Conservation (phyloP, 2,113 vertebrate species). For the Henicopernis longicauda region DNA sequence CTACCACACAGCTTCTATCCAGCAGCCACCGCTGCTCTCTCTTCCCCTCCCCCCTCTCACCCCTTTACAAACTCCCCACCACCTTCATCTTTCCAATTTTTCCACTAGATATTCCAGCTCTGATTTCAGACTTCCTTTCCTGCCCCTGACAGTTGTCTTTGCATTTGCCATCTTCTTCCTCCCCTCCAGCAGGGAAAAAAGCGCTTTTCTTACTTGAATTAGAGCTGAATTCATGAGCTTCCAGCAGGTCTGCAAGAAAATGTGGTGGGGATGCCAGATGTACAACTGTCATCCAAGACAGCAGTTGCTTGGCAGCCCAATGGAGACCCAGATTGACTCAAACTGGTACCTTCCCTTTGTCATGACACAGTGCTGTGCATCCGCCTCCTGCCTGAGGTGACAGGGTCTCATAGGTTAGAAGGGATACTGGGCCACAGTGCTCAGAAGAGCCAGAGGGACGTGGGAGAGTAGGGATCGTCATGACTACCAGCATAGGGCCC, state of each 20-base stretch:
- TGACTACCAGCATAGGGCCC: not conserved
- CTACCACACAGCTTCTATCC: not conserved
- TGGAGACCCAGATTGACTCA: not conserved
- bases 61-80: not conserved
- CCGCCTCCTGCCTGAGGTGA: not conserved
- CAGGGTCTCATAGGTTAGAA: not conserved
- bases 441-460: not conserved
- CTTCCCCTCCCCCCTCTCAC: too few relatives aligned
- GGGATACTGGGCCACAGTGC: not conserved
- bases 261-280: not conserved
- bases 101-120: not conserved
- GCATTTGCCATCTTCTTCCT: not conserved
- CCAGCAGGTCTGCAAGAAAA: not conserved
- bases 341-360: not conserved
- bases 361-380: too few relatives aligned
- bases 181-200: not conserved
- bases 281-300: not conserved
- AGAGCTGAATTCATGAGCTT: not conserved
- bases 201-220: not conserved
- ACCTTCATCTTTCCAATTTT: not conserved
- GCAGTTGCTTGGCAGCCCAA: not conserved
- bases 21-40: not conserved
- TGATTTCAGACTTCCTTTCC: not conserved
- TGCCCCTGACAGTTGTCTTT: not conserved
- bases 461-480: not conserved